phyloP scores from a whole-genome alignment of 1,140 invertebrate genomes.

The Sipha flava region DNA sequence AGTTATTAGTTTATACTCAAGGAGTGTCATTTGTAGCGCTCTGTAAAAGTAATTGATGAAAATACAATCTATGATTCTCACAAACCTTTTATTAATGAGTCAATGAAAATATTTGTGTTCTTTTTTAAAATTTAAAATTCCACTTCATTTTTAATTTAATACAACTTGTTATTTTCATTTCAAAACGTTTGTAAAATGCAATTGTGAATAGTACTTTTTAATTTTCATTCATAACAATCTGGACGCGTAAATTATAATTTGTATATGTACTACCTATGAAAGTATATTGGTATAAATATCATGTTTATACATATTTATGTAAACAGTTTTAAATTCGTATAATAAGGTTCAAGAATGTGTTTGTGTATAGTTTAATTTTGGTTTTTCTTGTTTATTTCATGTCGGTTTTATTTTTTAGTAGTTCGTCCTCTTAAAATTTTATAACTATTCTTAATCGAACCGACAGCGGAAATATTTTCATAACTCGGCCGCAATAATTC shows the following conservation, averaged over 20 bases:
- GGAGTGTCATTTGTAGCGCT: background rate
- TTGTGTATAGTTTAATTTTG: no score
- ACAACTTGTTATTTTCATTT: no score
- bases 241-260: no score
- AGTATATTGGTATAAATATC: no score
- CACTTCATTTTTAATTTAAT: background rate
- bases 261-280: no score
- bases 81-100: background rate
- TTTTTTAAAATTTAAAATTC: background rate
- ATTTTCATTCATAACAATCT: no score
- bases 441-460: constrained; percentile 5
- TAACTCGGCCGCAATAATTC: constrained; percentile 22
- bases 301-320: no score
- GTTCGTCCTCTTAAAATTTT: background rate
- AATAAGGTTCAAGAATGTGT: no score
- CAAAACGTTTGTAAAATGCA: no score
- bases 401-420: background rate
- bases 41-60: background rate
- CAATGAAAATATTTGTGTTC: background rate
- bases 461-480: background rate
- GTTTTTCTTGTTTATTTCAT: background rate
- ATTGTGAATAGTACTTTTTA: no score
- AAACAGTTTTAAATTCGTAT: no score
- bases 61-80: background rate
- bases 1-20: background rate